phyloP scores from a whole-genome alignment of 2,888 invertebrate genomes.

The Gibbula magus region DNA sequence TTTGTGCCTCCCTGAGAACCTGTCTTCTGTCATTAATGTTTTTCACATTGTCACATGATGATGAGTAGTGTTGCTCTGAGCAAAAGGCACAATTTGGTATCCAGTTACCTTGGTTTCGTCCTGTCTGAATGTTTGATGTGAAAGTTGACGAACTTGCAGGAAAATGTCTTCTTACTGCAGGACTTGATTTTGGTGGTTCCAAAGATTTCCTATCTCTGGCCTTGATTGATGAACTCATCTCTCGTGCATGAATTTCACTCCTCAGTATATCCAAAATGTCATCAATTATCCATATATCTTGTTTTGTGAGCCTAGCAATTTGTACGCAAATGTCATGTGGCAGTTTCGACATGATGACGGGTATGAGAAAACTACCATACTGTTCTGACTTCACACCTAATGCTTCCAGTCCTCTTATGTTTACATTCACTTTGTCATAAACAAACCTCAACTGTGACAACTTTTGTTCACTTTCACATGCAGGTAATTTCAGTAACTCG shows the following conservation, averaged over 20 bases:
- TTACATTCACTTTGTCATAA: no score
- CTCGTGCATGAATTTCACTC: slow-evolving; percentile 6
- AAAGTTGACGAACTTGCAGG: neutral
- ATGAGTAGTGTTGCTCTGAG: neutral
- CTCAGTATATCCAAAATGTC: neutral
- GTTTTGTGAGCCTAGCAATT: no score
- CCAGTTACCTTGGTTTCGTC: neutral
- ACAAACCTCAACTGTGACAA: neutral
- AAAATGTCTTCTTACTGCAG: no score
- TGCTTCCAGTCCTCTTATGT: slow-evolving; percentile 7
- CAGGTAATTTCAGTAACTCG: no score
- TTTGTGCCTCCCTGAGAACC: neutral
- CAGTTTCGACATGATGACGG: slow-evolving; percentile 9
- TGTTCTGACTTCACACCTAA: neutral
- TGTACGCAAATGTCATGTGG: neutral
- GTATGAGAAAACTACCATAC: slow-evolving; percentile 18
- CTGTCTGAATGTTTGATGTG: neutral
- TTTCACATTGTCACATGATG: slow-evolving; percentile 17
- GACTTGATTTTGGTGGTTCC: neutral
- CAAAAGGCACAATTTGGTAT: slow-evolving; percentile 13
- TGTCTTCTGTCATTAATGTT: no score
- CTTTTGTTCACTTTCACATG: neutral
- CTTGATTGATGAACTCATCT: neutral
- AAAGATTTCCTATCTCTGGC: no score
- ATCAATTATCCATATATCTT: no score